Percentiles rank a stretch among this genome's conserved stretches.
Evolutionary conservation across 2,113 vertebrate species (phyloP).

Genomic region (Aythya baeri): DNA sequence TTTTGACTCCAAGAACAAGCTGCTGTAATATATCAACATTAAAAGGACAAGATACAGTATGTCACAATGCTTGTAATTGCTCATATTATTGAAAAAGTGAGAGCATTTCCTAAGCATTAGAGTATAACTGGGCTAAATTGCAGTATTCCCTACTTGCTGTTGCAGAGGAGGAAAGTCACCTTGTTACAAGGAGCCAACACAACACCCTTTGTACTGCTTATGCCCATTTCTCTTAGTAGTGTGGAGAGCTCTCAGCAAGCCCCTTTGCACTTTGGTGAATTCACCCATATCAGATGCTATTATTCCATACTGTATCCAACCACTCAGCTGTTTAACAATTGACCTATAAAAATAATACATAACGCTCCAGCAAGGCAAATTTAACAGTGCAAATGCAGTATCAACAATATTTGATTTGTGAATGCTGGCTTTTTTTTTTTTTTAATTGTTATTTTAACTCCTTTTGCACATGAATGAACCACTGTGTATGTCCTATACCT

Average conservation of each 20-base stretch:
- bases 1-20: conserved; percentile 40
- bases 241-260: background rate
- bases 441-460: background rate
- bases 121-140: background rate
- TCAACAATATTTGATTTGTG: background rate
- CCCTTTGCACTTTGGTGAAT: background rate
- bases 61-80: conserved; percentile 19
- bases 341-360: conserved; percentile 64
- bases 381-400: conserved; percentile 52
- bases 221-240: background rate
- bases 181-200: background rate
- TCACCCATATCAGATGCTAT: background rate
- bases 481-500: background rate
- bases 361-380: conserved; percentile 63
- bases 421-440: conserved; percentile 28
- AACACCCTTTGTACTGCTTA: background rate
- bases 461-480: conserved; percentile 7
- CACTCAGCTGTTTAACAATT: conserved; percentile 28
- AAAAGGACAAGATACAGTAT: conserved; percentile 41
- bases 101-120: conserved; percentile 43
- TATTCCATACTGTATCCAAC: conserved; percentile 8
- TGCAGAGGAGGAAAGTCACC: background rate
- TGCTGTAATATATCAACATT: conserved; percentile 34
- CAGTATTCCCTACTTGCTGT: conserved; percentile 22
- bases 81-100: background rate